phyloP scores from a whole-genome alignment of 2,888 invertebrate species.

The Oxytorus armatus region DNA sequence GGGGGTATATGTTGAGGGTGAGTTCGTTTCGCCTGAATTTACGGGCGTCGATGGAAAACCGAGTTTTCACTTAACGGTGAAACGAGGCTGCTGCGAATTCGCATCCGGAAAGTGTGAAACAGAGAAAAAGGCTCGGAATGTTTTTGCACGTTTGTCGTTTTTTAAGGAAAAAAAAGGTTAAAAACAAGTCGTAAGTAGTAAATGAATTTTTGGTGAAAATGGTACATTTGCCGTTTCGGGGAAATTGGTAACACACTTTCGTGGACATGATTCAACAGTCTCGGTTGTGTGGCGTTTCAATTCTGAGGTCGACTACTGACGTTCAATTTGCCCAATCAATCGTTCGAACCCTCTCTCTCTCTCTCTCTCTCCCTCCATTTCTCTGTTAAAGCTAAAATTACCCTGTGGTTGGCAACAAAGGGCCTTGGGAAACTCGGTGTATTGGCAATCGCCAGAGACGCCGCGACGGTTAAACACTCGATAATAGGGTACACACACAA shows the following conservation, averaged over 20 bases:
- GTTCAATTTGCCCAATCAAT: conserved; percentile 11
- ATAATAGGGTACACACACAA: conserved; percentile 5
- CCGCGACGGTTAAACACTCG: conserved; percentile 30
- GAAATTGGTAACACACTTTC: background rate
- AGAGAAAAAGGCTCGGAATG: conserved; percentile 1
- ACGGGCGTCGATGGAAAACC: conserved; percentile 64
- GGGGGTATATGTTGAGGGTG: conserved; percentile 47
- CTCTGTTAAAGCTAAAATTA: conserved; percentile 37
- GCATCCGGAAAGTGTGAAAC: too few relatives aligned
- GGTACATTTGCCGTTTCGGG: background rate
- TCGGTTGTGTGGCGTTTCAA: too few relatives aligned
- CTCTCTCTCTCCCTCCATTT: conserved; percentile 1
- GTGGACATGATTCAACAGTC: too few relatives aligned
- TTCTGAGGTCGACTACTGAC: background rate
- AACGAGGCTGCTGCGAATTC: conserved; percentile 25
- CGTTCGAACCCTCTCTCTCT: conserved; percentile 2
- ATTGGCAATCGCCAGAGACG: conserved; percentile 38
- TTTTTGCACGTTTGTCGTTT: conserved; percentile 5
- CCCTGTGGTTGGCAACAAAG: conserved; percentile 48
- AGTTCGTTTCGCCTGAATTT: conserved; percentile 68
- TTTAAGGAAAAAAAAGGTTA: background rate
- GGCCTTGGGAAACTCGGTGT: conserved; percentile 48
- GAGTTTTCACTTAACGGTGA: conserved; percentile 24
- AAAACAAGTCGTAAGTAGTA: too few relatives aligned
- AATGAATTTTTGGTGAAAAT: too few relatives aligned